phyloP scores from a whole-genome alignment of 2,113 vertebrate species.

The Plestiodon gilberti region DNA sequence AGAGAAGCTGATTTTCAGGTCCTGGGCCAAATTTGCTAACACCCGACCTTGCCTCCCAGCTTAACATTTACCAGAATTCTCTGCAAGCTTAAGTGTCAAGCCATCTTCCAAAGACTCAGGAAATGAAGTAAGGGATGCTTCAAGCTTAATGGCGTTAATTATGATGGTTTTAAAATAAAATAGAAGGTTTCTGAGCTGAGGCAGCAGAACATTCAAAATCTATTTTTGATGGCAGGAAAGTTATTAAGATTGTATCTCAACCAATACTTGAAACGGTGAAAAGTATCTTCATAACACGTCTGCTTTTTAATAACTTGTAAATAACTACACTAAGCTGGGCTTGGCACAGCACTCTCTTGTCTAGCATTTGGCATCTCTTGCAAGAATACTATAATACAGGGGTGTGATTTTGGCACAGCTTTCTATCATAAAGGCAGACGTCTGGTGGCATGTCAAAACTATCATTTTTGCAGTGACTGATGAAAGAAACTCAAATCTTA shows the following conservation, averaged over 20 bases:
- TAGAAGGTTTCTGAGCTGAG: not conserved
- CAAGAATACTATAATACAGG: not conserved
- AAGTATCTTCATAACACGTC: not conserved
- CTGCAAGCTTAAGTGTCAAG: not conserved
- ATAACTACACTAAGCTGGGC: not conserved
- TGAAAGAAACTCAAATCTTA: not conserved
- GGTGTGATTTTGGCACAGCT: conserved; percentile 17
- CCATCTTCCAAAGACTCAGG: not conserved
- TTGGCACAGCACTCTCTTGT: not conserved
- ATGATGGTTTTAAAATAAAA: not conserved
- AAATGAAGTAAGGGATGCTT: not conserved
- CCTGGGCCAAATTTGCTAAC: not conserved
- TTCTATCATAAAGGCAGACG: not conserved
- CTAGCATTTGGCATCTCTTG: not conserved
- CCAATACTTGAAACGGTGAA: not conserved
- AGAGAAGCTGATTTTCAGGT: not conserved
- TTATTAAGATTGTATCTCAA: not conserved
- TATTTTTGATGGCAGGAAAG: not conserved
- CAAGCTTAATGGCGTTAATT: not conserved
- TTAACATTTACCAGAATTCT: not conserved
- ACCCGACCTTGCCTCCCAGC: not conserved
- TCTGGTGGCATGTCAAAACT: conserved; percentile 16
- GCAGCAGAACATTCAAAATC: not conserved
- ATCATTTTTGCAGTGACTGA: not conserved
- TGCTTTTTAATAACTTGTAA: not conserved